phyloP scores from a whole-genome alignment of 2,797 vertebrate genomes.

The Gallinago stenura region DNA sequence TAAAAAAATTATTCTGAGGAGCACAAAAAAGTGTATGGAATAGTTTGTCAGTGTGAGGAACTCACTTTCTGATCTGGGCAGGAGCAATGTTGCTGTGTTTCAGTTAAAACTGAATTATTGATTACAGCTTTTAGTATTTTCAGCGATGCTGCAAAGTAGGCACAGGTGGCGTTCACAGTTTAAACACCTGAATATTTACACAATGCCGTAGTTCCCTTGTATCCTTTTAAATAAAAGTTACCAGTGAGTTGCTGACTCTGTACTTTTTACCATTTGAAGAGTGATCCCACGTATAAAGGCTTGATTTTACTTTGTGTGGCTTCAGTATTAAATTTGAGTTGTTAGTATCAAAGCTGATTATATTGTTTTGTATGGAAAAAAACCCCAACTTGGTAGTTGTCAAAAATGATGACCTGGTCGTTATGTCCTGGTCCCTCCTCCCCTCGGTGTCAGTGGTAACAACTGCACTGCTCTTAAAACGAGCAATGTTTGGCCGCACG shows the following conservation, averaged over 20 bases:
- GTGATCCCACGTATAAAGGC: not conserved
- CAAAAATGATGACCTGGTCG: not conserved
- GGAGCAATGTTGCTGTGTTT: not conserved
- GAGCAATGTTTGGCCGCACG: no score
- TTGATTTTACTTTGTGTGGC: not conserved
- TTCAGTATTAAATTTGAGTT: not conserved
- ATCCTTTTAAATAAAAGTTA: not conserved
- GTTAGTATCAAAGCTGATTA: not conserved
- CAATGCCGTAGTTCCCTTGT: not conserved
- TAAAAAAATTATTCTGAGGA: not conserved
- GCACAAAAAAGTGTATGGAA: not conserved
- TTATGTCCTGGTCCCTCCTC: not conserved
- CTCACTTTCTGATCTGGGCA: not conserved
- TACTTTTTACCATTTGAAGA: not conserved
- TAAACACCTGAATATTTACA: not conserved
- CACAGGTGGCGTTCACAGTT: not conserved
- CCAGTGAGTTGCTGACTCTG: not conserved
- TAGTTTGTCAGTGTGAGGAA: not conserved
- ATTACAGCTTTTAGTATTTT: not conserved
- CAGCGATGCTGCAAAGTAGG: not conserved
- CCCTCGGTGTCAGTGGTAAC: not conserved
- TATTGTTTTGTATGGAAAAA: not conserved
- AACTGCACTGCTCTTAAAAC: no score
- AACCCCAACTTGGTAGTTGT: not conserved
- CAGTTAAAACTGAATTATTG: not conserved